phyloP scores from a whole-genome alignment of 2,113 vertebrate genomes.

The Cettia cetti region DNA sequence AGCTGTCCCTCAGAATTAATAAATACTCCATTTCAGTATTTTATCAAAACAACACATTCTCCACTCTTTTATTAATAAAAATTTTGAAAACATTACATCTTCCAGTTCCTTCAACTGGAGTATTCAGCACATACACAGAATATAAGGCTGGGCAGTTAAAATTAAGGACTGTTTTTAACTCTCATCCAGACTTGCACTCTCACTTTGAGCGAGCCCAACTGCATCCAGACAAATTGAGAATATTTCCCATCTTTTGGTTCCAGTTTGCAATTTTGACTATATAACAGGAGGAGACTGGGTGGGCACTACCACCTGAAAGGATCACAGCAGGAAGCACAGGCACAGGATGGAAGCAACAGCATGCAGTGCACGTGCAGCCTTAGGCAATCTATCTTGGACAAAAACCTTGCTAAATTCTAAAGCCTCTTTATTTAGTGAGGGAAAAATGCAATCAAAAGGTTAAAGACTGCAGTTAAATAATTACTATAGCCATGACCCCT shows the following conservation, averaged over 20 bases:
- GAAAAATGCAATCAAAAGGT: background rate
- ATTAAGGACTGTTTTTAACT: background rate
- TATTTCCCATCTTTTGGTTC: background rate
- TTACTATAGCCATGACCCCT: background rate
- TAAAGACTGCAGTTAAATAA: background rate
- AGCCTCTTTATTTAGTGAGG: background rate
- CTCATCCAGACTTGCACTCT: background rate
- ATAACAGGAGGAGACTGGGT: background rate
- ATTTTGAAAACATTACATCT: background rate
- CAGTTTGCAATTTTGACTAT: background rate
- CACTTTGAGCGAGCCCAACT: background rate
- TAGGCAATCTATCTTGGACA: background rate
- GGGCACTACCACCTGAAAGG: background rate
- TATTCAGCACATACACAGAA: background rate
- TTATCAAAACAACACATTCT: background rate
- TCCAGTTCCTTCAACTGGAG: background rate
- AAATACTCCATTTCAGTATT: background rate
- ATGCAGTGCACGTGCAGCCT: background rate
- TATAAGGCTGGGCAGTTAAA: background rate
- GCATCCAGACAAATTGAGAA: background rate
- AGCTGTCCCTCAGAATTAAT: background rate
- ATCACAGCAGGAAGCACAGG: background rate
- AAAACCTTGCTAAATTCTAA: background rate
- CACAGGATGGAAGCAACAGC: accelerated
- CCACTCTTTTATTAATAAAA: background rate